A percentile compares a stretch with the other conserved stretches of the same genome.
phyloP scores from a whole-genome alignment of 2,888 invertebrate genomes.

The Eilema griseolum region DNA sequence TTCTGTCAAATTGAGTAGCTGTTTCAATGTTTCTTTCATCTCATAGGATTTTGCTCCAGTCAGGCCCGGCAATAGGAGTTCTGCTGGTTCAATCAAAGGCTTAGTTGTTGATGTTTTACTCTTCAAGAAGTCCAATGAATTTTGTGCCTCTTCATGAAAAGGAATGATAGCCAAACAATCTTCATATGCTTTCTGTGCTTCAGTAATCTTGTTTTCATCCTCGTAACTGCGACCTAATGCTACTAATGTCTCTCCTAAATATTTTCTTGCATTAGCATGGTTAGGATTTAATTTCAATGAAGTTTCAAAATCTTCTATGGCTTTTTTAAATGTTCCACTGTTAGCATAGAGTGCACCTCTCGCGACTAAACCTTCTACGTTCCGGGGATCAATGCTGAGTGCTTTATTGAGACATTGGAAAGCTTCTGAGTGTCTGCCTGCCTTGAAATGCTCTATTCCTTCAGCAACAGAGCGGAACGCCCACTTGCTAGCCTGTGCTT shows the following conservation, averaged over 20 bases:
- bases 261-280: slow-evolving; percentile 97
- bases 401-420: slow-evolving; percentile 98
- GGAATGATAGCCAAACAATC: slow-evolving; percentile 94
- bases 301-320: slow-evolving; percentile 97
- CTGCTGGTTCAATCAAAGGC: slow-evolving; percentile 89
- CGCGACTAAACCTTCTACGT: slow-evolving; percentile 97
- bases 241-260: slow-evolving; percentile 96
- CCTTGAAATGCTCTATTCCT: slow-evolving; percentile 97
- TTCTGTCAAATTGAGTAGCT: slow-evolving; percentile 87
- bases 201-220: slow-evolving; percentile 94
- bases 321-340: slow-evolving; percentile 96
- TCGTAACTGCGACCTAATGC: slow-evolving; percentile 96
- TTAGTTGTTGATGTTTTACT: slow-evolving; percentile 88
- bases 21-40: slow-evolving; percentile 89
- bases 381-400: slow-evolving; percentile 95
- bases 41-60: slow-evolving; percentile 86
- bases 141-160: slow-evolving; percentile 95
- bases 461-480: slow-evolving; percentile 97
- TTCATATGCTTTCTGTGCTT: slow-evolving; percentile 94
- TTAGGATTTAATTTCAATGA: slow-evolving; percentile 95
- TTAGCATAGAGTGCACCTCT: slow-evolving; percentile 97
- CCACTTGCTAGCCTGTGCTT: slow-evolving; percentile 97
- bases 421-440: slow-evolving; percentile 96
- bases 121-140: slow-evolving; percentile 93
- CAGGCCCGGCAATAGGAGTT: slow-evolving; percentile 88